A percentile compares a stretch with the other conserved stretches of the same genome.
phyloP scores from a whole-genome alignment of 2,113 vertebrate genomes.

The Triplophysa siluroides region DNA sequence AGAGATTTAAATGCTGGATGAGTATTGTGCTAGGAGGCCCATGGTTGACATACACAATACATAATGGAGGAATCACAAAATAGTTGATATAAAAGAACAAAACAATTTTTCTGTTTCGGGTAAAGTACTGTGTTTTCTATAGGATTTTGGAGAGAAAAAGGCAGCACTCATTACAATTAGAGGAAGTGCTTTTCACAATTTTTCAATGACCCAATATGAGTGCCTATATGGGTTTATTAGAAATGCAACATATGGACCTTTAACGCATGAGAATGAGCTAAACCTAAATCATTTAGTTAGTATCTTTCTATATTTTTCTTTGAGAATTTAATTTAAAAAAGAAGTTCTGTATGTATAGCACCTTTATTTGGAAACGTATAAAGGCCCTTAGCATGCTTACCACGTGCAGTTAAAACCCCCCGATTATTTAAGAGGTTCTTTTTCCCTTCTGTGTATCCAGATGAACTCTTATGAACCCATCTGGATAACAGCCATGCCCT shows the following conservation, averaged over 20 bases:
- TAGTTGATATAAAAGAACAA: neutral
- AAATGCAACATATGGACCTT: neutral
- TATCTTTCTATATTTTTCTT: neutral
- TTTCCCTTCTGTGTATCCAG: neutral
- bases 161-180: neutral
- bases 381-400: slow-evolving; percentile 24
- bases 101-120: neutral
- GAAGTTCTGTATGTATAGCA: neutral
- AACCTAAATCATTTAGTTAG: neutral
- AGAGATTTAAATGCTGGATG: too few relatives aligned
- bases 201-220: neutral
- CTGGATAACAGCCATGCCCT: slow-evolving; percentile 42
- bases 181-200: neutral
- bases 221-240: neutral
- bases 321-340: neutral
- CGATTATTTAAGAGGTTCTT: slow-evolving; percentile 45
- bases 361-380: slow-evolving; percentile 42
- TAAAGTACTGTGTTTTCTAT: neutral
- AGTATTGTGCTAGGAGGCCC: too few relatives aligned
- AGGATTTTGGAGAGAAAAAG: neutral
- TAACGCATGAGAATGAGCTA: neutral
- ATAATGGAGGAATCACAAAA: neutral
- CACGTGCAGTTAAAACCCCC: neutral
- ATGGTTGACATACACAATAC: neutral
- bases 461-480: slow-evolving; percentile 33